Evolutionary conservation across 2,113 vertebrate genomes (phyloP).

Genomic region (Anseranas semipalmata): DNA sequence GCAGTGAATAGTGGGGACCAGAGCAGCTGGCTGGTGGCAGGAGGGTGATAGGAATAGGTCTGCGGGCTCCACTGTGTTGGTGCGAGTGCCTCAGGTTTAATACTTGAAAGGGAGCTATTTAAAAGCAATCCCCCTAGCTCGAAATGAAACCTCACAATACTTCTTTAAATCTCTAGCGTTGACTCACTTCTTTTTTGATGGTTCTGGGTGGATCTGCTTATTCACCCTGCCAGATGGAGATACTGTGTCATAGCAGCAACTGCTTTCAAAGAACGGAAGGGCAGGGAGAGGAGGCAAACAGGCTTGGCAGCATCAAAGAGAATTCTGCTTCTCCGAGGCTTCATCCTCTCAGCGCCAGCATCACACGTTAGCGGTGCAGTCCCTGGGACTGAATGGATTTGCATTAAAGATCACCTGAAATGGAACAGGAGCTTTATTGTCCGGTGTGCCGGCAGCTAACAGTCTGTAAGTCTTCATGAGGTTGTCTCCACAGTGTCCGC

Average conservation of each 20-base stretch:
- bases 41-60: background rate
- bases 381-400: background rate
- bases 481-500: background rate
- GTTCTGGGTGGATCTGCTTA: constrained; percentile 66
- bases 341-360: constrained; percentile 61
- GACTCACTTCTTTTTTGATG: constrained; percentile 53
- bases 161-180: constrained; percentile 58
- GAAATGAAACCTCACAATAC: constrained; percentile 41
- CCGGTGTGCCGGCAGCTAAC: background rate
- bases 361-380: constrained; percentile 22
- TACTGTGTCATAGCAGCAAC: constrained; percentile 61
- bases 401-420: constrained; percentile 63
- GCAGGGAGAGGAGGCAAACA: constrained; percentile 64
- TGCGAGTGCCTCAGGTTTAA: background rate
- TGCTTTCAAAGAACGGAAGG: constrained; percentile 74
- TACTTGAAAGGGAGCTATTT: constrained; percentile 28
- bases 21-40: background rate
- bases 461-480: background rate
- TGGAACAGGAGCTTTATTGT: constrained; percentile 36
- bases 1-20: background rate
- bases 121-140: constrained; percentile 41
- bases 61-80: background rate
- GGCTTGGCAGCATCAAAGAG: constrained; percentile 61
- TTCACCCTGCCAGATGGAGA: constrained; percentile 76
- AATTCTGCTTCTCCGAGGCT: constrained; percentile 48